Evolutionary conservation across 1,140 invertebrate genomes (phyloP).

Genomic region (Neotoxoptera formosana): DNA sequence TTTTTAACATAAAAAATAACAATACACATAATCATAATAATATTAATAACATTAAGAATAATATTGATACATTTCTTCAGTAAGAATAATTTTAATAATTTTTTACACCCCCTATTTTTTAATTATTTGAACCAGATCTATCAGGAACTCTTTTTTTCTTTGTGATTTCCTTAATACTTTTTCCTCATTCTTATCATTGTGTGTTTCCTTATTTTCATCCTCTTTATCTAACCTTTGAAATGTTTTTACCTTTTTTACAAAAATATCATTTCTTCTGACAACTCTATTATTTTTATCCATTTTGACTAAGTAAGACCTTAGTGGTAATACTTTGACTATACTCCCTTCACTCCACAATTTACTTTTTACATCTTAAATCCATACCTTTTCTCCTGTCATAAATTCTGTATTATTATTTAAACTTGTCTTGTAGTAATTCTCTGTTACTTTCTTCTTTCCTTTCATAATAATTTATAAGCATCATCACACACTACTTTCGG

Average conservation of each 20-base stretch:
- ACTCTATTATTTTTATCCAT: not conserved
- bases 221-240: not conserved
- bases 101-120: no score
- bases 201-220: not conserved
- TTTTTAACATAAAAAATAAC: no score
- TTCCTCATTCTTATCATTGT: not conserved
- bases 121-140: not conserved
- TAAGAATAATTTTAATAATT: not conserved
- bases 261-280: not conserved
- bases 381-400: not conserved
- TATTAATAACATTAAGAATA: no score
- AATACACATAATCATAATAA: no score
- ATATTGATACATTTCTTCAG: no score
- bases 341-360: not conserved
- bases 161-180: not conserved
- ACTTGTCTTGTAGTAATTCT: not conserved
- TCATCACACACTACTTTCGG: not conserved
- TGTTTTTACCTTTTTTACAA: not conserved
- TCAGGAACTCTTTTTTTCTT: not conserved
- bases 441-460: not conserved
- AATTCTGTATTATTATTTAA: not conserved
- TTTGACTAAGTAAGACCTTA: constrained; percentile 12
- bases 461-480: not conserved
- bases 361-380: not conserved
- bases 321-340: not conserved